phyloP scores from a whole-genome alignment of 1,140 invertebrate genomes.

The Odontomachus brunneus region DNA sequence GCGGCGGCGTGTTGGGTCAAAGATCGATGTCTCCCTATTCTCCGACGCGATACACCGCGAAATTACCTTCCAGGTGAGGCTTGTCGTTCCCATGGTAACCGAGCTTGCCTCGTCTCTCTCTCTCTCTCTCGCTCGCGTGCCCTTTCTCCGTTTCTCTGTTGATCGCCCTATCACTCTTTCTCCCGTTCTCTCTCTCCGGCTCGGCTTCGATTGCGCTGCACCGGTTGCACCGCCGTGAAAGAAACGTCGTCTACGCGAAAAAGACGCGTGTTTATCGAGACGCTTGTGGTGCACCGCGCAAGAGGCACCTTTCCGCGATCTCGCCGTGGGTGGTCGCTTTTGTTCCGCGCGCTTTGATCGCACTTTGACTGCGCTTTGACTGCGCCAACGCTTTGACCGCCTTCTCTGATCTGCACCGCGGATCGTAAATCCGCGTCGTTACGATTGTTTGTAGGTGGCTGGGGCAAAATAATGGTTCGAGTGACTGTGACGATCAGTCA shows the following conservation, averaged over 20 bases:
- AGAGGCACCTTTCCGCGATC: too few species aligned
- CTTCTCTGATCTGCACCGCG: background rate
- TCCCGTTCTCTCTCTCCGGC: background rate
- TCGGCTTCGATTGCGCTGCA: too few species aligned
- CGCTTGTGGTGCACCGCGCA: too few species aligned
- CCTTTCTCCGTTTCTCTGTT: background rate
- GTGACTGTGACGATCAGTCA: too few species aligned
- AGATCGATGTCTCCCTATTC: conserved; percentile 65
- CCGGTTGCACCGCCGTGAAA: too few species aligned
- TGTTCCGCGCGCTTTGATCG: background rate
- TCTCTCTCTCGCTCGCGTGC: background rate
- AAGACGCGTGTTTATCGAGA: too few species aligned
- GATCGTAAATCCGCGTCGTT: conserved; percentile 1
- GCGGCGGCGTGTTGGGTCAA: conserved; percentile 41
- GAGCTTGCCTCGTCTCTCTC: conserved; percentile 55
- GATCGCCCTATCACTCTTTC: background rate
- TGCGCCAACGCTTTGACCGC: background rate
- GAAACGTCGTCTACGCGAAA: background rate
- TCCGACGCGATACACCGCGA: conserved; percentile 54
- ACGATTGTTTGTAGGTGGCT: conserved; percentile 27
- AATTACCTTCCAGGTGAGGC: conserved; percentile 74
- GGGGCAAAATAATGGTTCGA: conserved; percentile 17
- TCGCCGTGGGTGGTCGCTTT: too few species aligned
- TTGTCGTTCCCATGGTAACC: conserved; percentile 72
- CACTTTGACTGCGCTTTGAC: too few species aligned